phyloP scores from a whole-genome alignment of 2,113 vertebrate species.

The Xyliphius kryptos region DNA sequence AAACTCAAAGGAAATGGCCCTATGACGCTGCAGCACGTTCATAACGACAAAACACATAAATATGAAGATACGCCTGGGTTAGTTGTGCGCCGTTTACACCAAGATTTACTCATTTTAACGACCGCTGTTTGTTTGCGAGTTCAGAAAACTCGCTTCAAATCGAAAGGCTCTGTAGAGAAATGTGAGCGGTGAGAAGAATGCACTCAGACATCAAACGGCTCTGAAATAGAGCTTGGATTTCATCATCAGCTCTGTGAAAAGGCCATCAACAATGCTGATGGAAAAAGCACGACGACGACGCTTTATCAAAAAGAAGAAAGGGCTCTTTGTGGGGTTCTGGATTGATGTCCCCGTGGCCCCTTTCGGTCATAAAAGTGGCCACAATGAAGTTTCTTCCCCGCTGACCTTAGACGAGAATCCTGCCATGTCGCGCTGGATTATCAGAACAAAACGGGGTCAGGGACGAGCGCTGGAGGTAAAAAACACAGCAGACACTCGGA shows the following conservation, averaged over 20 bases:
- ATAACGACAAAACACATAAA: no score
- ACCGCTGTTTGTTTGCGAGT: no score
- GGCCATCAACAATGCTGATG: conserved; percentile 8
- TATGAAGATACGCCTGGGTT: no score
- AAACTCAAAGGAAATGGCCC: no score
- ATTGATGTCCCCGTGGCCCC: conserved; percentile 22
- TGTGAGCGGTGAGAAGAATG: not conserved
- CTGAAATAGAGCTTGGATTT: not conserved
- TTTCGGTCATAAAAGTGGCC: conserved; percentile 26
- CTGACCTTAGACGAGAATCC: conserved; percentile 45
- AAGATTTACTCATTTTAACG: no score
- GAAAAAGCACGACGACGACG: conserved; percentile 8
- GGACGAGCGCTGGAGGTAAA: conserved; percentile 55
- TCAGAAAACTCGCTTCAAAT: no score
- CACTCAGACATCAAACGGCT: not conserved
- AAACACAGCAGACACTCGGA: conserved; percentile 53
- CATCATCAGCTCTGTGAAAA: not conserved
- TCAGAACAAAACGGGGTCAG: conserved; percentile 70
- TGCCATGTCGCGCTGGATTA: conserved; percentile 65
- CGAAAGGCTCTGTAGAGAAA: no score
- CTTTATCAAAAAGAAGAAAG: conserved; percentile 13
- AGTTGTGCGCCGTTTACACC: no score
- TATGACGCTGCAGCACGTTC: no score
- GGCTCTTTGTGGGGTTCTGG: conserved; percentile 28
- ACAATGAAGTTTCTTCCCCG: conserved; percentile 22